Evolutionary conservation across 2,797 vertebrate species (phyloP).

Genomic region (Neopelma chrysocephalum): DNA sequence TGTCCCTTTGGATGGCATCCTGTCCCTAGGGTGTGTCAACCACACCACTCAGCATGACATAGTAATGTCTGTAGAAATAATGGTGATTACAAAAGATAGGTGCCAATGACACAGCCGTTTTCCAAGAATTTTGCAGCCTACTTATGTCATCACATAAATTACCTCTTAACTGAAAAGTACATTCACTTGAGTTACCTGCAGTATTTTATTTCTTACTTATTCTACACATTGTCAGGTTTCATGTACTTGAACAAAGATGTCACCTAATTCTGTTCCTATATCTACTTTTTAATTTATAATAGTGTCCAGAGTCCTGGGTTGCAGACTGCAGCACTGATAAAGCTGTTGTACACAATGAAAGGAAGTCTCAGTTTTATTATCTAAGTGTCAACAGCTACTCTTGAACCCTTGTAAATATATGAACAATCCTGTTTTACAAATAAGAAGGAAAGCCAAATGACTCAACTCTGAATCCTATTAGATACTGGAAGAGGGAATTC

Average conservation of each 20-base stretch:
- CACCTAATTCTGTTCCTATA: not conserved
- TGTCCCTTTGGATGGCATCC: fast-evolving
- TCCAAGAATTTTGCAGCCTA: not conserved
- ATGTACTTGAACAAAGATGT: not conserved
- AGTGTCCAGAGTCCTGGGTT: not conserved
- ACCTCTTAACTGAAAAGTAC: not conserved
- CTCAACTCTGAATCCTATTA: not conserved
- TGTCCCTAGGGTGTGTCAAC: not conserved
- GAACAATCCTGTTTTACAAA: not conserved
- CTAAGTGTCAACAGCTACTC: not conserved
- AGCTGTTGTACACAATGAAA: not conserved
- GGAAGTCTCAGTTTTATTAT: not conserved
- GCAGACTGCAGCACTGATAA: not conserved
- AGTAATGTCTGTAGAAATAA: not conserved
- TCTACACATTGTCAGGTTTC: not conserved
- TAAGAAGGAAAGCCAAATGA: not conserved
- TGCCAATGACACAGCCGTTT: not conserved
- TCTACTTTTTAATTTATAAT: not conserved
- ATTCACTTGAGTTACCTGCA: not conserved
- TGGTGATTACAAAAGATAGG: not conserved
- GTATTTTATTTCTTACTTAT: not conserved
- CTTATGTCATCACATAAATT: not conserved
- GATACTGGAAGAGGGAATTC: not conserved
- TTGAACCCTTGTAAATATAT: not conserved
- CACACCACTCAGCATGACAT: not conserved